A percentile compares a stretch with the other conserved stretches of the same genome.
Evolutionary conservation across 2,888 invertebrate species (phyloP).

Genomic region (Spodoptera picta): DNA sequence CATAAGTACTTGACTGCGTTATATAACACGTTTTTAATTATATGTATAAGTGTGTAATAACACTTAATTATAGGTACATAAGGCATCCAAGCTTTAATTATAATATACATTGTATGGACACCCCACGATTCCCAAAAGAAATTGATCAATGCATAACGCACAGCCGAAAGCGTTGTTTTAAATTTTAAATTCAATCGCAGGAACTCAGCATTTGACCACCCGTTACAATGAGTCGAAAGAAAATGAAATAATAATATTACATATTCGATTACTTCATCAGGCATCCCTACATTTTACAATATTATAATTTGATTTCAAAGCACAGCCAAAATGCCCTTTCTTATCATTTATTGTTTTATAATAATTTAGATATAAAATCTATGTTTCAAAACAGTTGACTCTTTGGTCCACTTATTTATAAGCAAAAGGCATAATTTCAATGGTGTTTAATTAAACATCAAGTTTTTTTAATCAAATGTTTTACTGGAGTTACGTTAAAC

Average conservation of each 20-base stretch:
- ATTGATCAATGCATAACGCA: slow-evolving; percentile 50
- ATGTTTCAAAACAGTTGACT: slow-evolving; percentile 82
- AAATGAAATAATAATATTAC: slow-evolving; percentile 15
- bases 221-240: slow-evolving; percentile 42
- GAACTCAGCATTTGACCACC: slow-evolving; percentile 56
- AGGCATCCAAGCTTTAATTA: slow-evolving; percentile 51
- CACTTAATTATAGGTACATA: slow-evolving; percentile 42
- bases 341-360: slow-evolving; percentile 70
- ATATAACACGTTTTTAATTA: slow-evolving; percentile 10
- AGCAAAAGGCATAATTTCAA: slow-evolving; percentile 83
- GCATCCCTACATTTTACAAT: slow-evolving; percentile 50
- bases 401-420: slow-evolving; percentile 85
- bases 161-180: slow-evolving; percentile 51
- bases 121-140: slow-evolving; percentile 25
- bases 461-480: slow-evolving; percentile 23
- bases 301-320: slow-evolving; percentile 72
- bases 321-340: slow-evolving; percentile 83
- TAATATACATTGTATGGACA: slow-evolving; percentile 48
- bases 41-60: slow-evolving; percentile 11
- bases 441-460: slow-evolving; percentile 60
- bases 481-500: slow-evolving; percentile 7
- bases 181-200: slow-evolving; percentile 26
- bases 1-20: slow-evolving; percentile 12
- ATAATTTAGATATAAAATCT: slow-evolving; percentile 76
- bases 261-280: slow-evolving; percentile 42